Conservation (phyloP, 2,888 invertebrate genomes). For the Tipula confusa region DNA sequence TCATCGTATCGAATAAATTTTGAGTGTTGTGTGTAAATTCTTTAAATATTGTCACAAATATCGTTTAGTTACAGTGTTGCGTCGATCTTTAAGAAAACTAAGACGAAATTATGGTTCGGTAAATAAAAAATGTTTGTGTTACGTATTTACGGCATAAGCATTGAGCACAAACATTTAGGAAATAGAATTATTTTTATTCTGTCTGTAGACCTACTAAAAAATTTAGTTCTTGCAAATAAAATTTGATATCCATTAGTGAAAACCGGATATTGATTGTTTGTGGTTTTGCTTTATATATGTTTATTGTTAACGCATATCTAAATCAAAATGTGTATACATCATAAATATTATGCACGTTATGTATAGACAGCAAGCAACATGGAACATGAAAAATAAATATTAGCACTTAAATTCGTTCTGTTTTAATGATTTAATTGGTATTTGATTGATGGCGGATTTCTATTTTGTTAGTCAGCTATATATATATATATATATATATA, state of each 20-base stretch:
- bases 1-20: background rate
- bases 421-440: slow-evolving; percentile 3
- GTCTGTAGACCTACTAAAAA: too few species aligned
- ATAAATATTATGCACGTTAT: too few species aligned
- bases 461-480: background rate
- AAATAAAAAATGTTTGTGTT: too few species aligned
- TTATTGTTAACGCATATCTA: background rate
- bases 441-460: slow-evolving; percentile 1
- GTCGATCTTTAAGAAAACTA: background rate
- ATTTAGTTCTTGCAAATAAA: background rate
- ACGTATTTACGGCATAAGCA: too few species aligned
- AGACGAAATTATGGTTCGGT: background rate
- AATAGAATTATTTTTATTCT: too few species aligned
- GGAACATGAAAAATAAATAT: background rate
- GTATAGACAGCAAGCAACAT: background rate
- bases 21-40: background rate
- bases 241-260: slow-evolving; percentile 5
- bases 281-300: background rate
- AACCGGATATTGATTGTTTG: background rate
- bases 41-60: background rate
- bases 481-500: too few species aligned
- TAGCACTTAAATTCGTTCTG: background rate
- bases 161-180: too few species aligned
- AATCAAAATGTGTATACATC: background rate
- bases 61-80: background rate